These are phyloP conservation scores for Percina caprodes DNA, from an alignment of 2,113 vertebrate species.

Conservation along the genomic window DNA sequence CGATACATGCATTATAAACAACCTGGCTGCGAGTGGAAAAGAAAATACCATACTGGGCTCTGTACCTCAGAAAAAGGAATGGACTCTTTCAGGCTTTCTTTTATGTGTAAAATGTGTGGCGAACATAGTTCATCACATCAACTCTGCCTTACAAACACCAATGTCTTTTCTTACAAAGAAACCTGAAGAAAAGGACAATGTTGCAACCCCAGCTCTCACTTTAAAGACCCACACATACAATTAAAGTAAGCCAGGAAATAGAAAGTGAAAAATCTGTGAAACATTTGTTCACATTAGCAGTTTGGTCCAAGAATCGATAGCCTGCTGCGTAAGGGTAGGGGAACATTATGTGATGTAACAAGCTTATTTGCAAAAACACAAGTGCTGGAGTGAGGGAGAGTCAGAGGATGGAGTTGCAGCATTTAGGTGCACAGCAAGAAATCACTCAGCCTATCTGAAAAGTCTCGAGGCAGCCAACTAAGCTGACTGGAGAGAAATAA, in stretches of 20 bases:
- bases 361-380: slow-evolving; percentile 73
- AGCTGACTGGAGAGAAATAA: slow-evolving; percentile 60
- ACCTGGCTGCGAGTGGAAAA: slow-evolving; percentile 45
- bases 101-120: slow-evolving; percentile 6
- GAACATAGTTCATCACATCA: slow-evolving; percentile 18
- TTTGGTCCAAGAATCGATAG: slow-evolving; percentile 55
- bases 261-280: slow-evolving; percentile 44
- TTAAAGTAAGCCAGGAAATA: slow-evolving; percentile 36
- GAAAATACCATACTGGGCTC: slow-evolving; percentile 37
- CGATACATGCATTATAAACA: slow-evolving; percentile 72
- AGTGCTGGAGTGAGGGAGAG: slow-evolving; percentile 39
- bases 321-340: slow-evolving; percentile 50
- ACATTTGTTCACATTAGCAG: slow-evolving; percentile 59
- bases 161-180: slow-evolving; percentile 7
- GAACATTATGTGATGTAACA: slow-evolving; percentile 66
- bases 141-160: not conserved
- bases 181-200: slow-evolving; percentile 12
- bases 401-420: slow-evolving; percentile 39
- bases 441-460: slow-evolving; percentile 59
- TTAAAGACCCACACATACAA: slow-evolving; percentile 22
- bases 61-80: slow-evolving; percentile 19
- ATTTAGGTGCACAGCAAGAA: slow-evolving; percentile 74
- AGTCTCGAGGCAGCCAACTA: slow-evolving; percentile 63
- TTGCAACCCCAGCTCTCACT: slow-evolving; percentile 10
- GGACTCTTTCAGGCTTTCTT: slow-evolving; percentile 15